Percentiles rank a stretch among this genome's conserved stretches.
Conservation (phyloP, 2,113 vertebrate species). For the Propithecus coquereli region DNA sequence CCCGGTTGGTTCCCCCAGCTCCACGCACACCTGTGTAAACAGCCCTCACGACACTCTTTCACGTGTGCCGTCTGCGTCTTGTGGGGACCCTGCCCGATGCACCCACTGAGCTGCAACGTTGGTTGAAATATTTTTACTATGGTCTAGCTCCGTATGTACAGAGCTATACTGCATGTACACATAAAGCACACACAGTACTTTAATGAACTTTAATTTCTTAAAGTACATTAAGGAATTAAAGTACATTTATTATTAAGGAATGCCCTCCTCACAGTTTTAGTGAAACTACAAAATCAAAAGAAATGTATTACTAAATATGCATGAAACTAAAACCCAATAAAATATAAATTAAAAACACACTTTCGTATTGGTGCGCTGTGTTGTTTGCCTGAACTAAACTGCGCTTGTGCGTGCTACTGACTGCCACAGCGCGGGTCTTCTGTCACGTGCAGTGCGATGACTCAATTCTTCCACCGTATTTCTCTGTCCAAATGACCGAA, state of each 20-base stretch:
- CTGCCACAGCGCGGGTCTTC: not conserved
- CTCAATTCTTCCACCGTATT: not conserved
- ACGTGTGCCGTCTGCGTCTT: not conserved
- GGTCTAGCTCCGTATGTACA: not conserved
- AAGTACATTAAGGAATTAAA: no score
- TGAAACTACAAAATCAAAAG: not conserved
- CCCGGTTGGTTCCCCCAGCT: not conserved
- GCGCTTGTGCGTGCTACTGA: not conserved
- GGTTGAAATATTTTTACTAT: not conserved
- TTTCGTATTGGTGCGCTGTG: not conserved
- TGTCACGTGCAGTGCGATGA: not conserved
- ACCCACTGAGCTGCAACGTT: not conserved
- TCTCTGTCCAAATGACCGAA: not conserved
- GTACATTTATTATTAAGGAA: not conserved
- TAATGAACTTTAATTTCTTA: no score
- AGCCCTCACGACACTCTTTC: not conserved
- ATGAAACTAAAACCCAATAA: not conserved
- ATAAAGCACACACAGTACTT: no score
- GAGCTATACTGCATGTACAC: no score
- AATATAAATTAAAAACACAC: not conserved
- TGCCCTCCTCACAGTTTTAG: not conserved
- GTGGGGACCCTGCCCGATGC: not conserved
- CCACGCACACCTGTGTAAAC: not conserved
- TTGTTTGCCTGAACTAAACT: not conserved
- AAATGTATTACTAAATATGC: not conserved